Evolutionary conservation across 2,113 vertebrate species (phyloP).

Genomic region (Chlorodrepanis virens): DNA sequence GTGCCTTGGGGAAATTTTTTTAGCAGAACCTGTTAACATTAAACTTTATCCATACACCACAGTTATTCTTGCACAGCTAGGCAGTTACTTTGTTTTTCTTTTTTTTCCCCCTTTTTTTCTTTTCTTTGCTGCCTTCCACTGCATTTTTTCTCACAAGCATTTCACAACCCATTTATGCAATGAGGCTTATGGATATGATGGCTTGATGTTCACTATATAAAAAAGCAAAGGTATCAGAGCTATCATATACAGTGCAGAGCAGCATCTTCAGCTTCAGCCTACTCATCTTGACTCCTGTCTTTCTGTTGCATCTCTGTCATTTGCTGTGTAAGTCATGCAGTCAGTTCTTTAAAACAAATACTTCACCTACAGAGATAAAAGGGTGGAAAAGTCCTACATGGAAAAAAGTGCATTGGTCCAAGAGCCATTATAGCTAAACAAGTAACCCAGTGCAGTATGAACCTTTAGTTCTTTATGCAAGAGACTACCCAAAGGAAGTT

Average conservation of each 20-base stretch:
- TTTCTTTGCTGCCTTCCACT: not conserved
- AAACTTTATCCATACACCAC: not conserved
- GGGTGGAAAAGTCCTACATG: not conserved
- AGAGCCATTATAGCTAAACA: not conserved
- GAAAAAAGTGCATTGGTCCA: not conserved
- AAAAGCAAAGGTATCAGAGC: not conserved
- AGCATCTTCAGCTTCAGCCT: not conserved
- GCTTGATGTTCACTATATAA: not conserved
- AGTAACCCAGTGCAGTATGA: not conserved
- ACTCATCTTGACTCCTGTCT: not conserved
- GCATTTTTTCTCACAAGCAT: not conserved
- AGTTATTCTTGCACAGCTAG: not conserved
- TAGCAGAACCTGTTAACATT: not conserved
- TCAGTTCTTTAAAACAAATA: not conserved
- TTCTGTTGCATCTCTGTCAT: not conserved
- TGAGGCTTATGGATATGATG: not conserved
- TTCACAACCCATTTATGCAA: not conserved
- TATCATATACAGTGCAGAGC: not conserved
- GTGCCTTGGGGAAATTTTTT: not conserved
- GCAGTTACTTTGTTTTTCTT: not conserved
- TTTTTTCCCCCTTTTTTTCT: rapidly evolving
- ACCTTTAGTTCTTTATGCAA: not conserved
- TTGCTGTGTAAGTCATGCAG: not conserved
- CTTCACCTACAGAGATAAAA: not conserved
- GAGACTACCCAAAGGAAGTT: not conserved